Evolutionary conservation across 2,888 invertebrate genomes (phyloP).

Genomic region (Melikaiella ostensackeni): DNA sequence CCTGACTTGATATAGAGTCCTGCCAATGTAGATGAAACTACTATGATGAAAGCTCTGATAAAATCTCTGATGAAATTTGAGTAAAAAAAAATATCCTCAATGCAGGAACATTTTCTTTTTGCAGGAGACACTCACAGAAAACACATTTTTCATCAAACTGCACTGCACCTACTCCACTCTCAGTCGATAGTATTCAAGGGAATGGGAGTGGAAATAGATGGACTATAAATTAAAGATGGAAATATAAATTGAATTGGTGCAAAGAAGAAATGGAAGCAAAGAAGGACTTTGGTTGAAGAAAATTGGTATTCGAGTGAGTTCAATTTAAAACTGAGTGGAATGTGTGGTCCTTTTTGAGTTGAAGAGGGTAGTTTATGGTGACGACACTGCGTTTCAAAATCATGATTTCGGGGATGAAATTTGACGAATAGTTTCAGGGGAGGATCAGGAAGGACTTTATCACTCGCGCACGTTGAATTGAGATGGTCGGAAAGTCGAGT

Average conservation of each 20-base stretch:
- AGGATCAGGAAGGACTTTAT: constrained; percentile 48
- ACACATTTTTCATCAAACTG: constrained; percentile 32
- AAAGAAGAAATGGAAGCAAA: not conserved
- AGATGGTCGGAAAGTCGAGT: constrained; percentile 44
- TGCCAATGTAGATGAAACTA: constrained; percentile 6
- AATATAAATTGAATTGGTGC: not conserved
- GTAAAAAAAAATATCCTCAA: not conserved
- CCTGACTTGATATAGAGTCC: constrained; percentile 20
- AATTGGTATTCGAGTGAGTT: not conserved
- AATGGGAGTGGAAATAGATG: too few relatives aligned
- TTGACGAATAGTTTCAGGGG: not conserved
- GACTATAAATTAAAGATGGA: not conserved
- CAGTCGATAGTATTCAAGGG: constrained; percentile 6
- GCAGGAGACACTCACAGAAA: not conserved
- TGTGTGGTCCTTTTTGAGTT: constrained; percentile 4
- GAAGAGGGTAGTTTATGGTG: not conserved
- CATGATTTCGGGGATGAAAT: constrained; percentile 10
- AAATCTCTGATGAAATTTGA: not conserved
- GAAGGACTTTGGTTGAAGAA: not conserved
- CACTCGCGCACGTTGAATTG: constrained; percentile 48
- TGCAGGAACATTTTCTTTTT: not conserved
- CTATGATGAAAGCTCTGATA: not conserved
- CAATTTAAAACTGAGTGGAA: not conserved
- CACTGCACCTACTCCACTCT: constrained; percentile 28
- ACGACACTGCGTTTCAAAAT: not conserved